phyloP scores from a whole-genome alignment of 2,888 invertebrate species.

The Pristionchus mayeri region DNA sequence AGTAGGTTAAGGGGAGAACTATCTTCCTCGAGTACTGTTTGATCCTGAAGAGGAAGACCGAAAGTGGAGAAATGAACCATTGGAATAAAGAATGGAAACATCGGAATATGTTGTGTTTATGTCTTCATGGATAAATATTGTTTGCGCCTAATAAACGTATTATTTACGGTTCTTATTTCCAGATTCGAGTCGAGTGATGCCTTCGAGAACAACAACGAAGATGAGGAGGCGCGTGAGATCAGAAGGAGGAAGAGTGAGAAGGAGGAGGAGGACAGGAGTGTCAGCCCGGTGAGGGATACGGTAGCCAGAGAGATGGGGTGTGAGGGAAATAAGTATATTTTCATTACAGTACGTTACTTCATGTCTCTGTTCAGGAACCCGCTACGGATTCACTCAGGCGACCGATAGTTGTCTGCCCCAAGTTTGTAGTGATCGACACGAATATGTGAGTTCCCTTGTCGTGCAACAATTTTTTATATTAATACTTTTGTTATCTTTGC shows the following conservation, averaged over 20 bases:
- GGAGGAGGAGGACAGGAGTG: conserved; percentile 43
- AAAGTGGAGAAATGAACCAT: too few relatives aligned
- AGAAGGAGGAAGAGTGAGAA: conserved; percentile 11
- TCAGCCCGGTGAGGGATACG: conserved; percentile 41
- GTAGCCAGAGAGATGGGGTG: background rate
- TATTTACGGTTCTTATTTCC: background rate
- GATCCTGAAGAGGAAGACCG: too few relatives aligned
- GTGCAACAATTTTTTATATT: too few relatives aligned
- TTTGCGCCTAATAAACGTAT: too few relatives aligned
- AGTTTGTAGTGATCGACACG: conserved; percentile 47
- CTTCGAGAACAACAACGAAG: conserved; percentile 35
- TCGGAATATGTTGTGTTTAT: too few relatives aligned
- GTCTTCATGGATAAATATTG: too few relatives aligned
- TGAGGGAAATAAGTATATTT: background rate
- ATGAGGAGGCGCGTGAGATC: conserved; percentile 11
- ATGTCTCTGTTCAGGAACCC: conserved; percentile 6
- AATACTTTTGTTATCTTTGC: too few relatives aligned
- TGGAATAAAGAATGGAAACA: too few relatives aligned
- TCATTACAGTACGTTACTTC: background rate
- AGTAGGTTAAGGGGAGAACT: background rate
- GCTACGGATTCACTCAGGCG: conserved; percentile 6
- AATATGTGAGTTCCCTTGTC: conserved; percentile 37
- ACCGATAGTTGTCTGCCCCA: conserved; percentile 43
- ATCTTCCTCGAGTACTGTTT: too few relatives aligned
- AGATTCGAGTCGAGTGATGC: conserved; percentile 46